Base-by-base conservation (phyloP, 2,113 vertebrate species). In the Pteronura brasiliensis region DNA sequence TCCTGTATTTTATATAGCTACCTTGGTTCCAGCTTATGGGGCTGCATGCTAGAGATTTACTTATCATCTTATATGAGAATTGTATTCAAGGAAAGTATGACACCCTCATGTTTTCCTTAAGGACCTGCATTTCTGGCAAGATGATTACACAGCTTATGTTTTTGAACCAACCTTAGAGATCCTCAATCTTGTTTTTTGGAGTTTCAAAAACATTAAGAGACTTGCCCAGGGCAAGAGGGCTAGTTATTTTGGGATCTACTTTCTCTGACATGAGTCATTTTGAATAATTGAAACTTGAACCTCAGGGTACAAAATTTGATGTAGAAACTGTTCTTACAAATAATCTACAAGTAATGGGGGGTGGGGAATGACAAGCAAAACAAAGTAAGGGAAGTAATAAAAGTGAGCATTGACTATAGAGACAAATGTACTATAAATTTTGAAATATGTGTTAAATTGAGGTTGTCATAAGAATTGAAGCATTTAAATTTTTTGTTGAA, bases 401-500 rank as follows among this genome's bases (percentile, higher is more conserved):
- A 91, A 52, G 5, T 27, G 67, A 81, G 34, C 27, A 59, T 92
- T 81, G 52, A 67, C 21, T 6, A 18, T 39, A 23, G 31, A 89
- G 52, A 85, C 34, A 90, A 91, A 94, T 81, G 86, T 95, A 93
- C 90, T 89, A 96, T 96, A 97, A 96, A 69, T 49, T 72, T 98
- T 97, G 90, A 98, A 72, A 44, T 95, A 88, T 74, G 91, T 96
- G 76, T 98, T 96, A 97, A 95, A 96, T 98, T 93, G 97, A 55
- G 59, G 79, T 76, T 96, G 95, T 89, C 80, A 82, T 93, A 97
- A 88, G 77, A 94, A 27, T 81, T 95, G 79, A 92, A 95, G 77
- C 59, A 90, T 67, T 55, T 98, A 42, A 52, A 93, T 93, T 97
- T 96, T 97, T 98, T 97, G 42, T 97, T 72, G 83, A 97, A 97